Conservation (phyloP, 2,797 vertebrate genomes). For the Phataginus tetradactyla region DNA sequence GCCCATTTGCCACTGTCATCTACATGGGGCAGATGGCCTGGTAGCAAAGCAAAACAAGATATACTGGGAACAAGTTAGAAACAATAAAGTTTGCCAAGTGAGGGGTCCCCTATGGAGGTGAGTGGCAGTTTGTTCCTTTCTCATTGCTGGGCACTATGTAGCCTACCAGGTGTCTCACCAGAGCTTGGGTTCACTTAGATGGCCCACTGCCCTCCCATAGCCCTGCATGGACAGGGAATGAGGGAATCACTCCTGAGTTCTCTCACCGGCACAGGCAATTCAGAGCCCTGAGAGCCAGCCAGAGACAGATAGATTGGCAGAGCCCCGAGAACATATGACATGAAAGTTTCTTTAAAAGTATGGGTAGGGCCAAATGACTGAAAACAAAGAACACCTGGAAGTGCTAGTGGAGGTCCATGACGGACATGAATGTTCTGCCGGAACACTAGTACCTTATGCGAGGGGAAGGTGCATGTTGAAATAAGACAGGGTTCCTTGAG, state of each 20-base stretch:
- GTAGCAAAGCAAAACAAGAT: slow-evolving; percentile 31
- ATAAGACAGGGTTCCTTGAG: background rate
- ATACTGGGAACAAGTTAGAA: background rate
- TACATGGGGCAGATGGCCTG: background rate
- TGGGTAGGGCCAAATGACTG: background rate
- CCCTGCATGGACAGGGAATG: background rate
- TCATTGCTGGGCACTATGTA: background rate
- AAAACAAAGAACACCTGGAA: background rate
- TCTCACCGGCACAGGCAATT: background rate
- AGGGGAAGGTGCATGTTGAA: accelerated
- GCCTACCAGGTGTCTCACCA: background rate
- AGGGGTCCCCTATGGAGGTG: background rate
- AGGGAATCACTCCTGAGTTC: background rate
- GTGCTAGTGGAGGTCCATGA: background rate
- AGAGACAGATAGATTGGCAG: background rate
- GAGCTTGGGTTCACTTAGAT: background rate
- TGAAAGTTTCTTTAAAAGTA: background rate
- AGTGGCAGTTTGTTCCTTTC: background rate
- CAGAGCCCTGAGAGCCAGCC: background rate
- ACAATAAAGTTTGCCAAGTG: background rate
- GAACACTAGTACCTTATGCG: accelerated
- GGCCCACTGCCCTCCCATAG: background rate
- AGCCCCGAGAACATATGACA: background rate
- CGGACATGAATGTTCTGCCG: background rate
- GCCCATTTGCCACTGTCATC: slow-evolving; percentile 62